These are phyloP conservation scores for Ornithoptera priamus DNA, from an alignment of 2,888 invertebrate species.

Conservation along the genomic window DNA sequence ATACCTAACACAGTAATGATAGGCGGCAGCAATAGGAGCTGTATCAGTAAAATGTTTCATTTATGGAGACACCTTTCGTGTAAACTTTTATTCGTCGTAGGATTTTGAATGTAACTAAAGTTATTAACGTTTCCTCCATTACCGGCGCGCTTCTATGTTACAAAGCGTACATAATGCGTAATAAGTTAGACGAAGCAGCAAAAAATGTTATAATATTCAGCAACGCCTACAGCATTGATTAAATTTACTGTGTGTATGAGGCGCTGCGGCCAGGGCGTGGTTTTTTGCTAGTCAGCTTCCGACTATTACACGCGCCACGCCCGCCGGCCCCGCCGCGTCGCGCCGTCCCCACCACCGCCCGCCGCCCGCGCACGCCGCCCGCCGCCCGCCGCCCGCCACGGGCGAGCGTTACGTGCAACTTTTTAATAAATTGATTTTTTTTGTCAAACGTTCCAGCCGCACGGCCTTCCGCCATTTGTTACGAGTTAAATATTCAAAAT, in stretches of 20 bases:
- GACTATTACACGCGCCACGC: slow-evolving; percentile 64
- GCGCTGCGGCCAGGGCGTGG: slow-evolving; percentile 47
- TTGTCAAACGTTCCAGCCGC: slow-evolving; percentile 25
- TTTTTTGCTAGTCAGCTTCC: slow-evolving; percentile 66
- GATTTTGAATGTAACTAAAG: too few species aligned
- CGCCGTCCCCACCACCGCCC: slow-evolving; percentile 23
- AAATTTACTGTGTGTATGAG: slow-evolving; percentile 11
- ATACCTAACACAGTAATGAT: too few species aligned
- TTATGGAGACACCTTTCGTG: too few species aligned
- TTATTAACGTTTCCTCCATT: too few species aligned
- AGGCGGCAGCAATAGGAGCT: too few species aligned
- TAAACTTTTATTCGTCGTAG: too few species aligned
- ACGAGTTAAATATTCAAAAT: neutral
- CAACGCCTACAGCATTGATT: slow-evolving; percentile 25
- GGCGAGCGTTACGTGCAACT: slow-evolving; percentile 60
- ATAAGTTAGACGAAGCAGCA: neutral
- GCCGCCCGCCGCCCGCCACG: slow-evolving; percentile 31
- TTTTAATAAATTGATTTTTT: slow-evolving; percentile 55
- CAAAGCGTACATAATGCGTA: neutral
- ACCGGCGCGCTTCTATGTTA: neutral
- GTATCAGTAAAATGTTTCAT: too few species aligned
- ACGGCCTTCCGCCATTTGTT: slow-evolving; percentile 22
- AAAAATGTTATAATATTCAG: slow-evolving; percentile 24
- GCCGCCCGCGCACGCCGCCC: slow-evolving; percentile 38
- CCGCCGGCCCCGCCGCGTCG: slow-evolving; percentile 45